Evolutionary conservation across 2,888 invertebrate species (phyloP).

Genomic region (Hydrotaea cyrtoneurina): DNA sequence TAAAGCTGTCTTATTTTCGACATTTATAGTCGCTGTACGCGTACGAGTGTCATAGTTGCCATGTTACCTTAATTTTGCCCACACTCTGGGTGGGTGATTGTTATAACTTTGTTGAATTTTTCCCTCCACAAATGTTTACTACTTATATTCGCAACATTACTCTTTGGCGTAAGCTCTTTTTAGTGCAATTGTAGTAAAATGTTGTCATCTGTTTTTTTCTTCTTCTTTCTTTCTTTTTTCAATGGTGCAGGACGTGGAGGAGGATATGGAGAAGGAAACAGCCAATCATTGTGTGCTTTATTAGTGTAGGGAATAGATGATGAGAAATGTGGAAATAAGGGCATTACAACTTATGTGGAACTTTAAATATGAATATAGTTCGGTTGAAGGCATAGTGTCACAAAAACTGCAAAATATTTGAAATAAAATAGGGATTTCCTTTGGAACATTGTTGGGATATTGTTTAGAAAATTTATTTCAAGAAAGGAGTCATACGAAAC

Average conservation of each 20-base stretch:
- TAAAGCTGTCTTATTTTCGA: conserved; percentile 48
- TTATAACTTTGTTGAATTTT: neutral
- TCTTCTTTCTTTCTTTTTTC: too few relatives aligned
- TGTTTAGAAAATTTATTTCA: too few relatives aligned
- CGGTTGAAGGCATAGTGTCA: conserved; percentile 24
- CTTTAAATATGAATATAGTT: neutral
- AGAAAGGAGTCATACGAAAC: too few relatives aligned
- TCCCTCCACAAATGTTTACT: neutral
- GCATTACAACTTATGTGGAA: neutral
- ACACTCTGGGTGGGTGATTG: neutral
- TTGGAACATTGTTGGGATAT: too few relatives aligned
- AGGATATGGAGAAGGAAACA: conserved; percentile 14
- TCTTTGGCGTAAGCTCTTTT: neutral
- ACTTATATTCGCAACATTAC: neutral
- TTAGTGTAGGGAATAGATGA: conserved; percentile 5
- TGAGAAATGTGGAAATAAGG: neutral
- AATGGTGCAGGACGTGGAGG: neutral
- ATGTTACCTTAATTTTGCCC: neutral
- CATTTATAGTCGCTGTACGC: neutral
- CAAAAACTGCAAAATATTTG: conserved; percentile 60
- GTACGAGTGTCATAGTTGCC: neutral
- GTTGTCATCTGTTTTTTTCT: conserved; percentile 30
- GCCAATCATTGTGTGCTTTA: conserved; percentile 54
- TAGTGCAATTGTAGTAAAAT: conserved; percentile 16
- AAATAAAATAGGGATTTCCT: too few relatives aligned